Evolutionary conservation across 2,797 vertebrate genomes (phyloP).

Genomic region (Takifugu rubripes): DNA sequence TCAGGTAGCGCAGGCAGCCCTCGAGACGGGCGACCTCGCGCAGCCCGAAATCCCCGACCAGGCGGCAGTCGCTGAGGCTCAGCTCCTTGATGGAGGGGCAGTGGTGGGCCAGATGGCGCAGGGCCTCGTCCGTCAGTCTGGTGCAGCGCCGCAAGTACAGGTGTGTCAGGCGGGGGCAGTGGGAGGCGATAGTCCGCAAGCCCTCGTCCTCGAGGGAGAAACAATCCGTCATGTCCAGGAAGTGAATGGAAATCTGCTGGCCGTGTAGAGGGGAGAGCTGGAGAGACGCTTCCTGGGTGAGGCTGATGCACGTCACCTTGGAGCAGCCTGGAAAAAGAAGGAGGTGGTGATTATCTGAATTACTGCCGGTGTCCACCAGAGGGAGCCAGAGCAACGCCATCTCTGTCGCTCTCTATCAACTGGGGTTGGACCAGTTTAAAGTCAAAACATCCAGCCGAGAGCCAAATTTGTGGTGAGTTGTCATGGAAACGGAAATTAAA

Average conservation of each 20-base stretch:
- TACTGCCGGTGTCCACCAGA: slow-evolving; percentile 20
- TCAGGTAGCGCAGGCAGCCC: slow-evolving; percentile 91
- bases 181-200: slow-evolving; percentile 91
- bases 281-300: slow-evolving; percentile 89
- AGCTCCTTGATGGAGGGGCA: slow-evolving; percentile 89
- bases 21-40: slow-evolving; percentile 95
- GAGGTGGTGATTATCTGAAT: background rate
- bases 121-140: slow-evolving; percentile 90
- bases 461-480: slow-evolving; percentile 16
- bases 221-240: slow-evolving; percentile 98
- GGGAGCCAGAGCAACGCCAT: slow-evolving; percentile 45
- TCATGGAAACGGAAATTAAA: slow-evolving; percentile 10
- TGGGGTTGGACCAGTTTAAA: slow-evolving; percentile 10
- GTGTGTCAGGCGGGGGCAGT: slow-evolving; percentile 95
- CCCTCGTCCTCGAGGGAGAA: slow-evolving; percentile 97
- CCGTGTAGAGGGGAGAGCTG: slow-evolving; percentile 90
- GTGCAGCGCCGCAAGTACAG: slow-evolving; percentile 93
- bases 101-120: slow-evolving; percentile 93
- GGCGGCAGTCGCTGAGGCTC: slow-evolving; percentile 94
- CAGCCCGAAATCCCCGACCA: slow-evolving; percentile 92
- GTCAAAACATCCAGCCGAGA: slow-evolving; percentile 23
- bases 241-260: slow-evolving; percentile 96
- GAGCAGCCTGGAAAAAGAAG: slow-evolving; percentile 83
- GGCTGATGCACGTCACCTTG: slow-evolving; percentile 97
- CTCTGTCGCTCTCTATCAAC: background rate